Evolutionary conservation across 2,888 invertebrate species (phyloP).

Genomic region (Hirudinaria manillensis): DNA sequence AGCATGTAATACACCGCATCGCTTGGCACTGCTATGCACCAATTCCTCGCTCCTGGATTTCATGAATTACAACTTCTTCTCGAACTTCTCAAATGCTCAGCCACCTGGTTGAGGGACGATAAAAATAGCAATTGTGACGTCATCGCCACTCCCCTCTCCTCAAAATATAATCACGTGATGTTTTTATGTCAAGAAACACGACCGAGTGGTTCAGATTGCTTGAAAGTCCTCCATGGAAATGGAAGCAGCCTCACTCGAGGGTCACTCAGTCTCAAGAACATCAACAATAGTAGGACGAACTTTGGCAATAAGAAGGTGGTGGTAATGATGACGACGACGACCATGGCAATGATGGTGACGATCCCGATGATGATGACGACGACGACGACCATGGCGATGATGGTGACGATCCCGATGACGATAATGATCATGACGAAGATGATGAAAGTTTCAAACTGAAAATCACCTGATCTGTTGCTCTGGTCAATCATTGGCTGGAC

Average conservation of each 20-base stretch:
- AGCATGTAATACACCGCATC: slow-evolving; percentile 14
- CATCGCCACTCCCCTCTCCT: too few relatives aligned
- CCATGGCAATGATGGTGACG: slow-evolving; percentile 24
- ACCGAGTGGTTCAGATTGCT: too few relatives aligned
- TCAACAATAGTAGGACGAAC: background rate
- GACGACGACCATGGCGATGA: slow-evolving; percentile 23
- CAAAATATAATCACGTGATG: too few relatives aligned
- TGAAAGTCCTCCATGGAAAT: too few relatives aligned
- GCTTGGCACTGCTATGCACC: slow-evolving; percentile 16
- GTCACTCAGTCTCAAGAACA: background rate
- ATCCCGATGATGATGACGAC: slow-evolving; percentile 24
- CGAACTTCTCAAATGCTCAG: background rate
- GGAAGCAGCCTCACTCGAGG: background rate
- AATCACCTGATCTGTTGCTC: slow-evolving; percentile 91
- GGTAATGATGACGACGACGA: slow-evolving; percentile 21
- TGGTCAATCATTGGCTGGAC: slow-evolving; percentile 99
- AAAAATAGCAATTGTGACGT: too few relatives aligned
- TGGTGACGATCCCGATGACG: slow-evolving; percentile 25
- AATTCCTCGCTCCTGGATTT: slow-evolving; percentile 10
- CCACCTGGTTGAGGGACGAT: background rate
- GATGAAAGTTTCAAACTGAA: background rate
- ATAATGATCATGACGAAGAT: slow-evolving; percentile 23
- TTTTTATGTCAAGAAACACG: too few relatives aligned
- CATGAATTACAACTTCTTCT: slow-evolving; percentile 5
- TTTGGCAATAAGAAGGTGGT: slow-evolving; percentile 1